Evolutionary conservation across 2,888 invertebrate genomes (phyloP).

Genomic region (Diarsia rubi): DNA sequence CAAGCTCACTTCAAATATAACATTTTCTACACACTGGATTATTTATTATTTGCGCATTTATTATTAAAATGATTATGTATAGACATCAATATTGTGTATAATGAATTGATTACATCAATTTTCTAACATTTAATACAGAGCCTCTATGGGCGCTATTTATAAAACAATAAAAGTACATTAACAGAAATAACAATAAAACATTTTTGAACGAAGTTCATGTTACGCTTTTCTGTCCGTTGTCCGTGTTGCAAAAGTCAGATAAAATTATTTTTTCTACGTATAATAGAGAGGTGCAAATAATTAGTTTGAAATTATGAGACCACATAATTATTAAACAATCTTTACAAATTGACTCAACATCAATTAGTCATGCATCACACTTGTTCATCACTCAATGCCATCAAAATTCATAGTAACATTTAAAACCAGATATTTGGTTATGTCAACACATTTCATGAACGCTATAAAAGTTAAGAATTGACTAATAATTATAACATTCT

Average conservation of each 20-base stretch:
- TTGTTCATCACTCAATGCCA: not conserved
- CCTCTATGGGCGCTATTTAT: constrained; percentile 15
- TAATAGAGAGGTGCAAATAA: constrained; percentile 5
- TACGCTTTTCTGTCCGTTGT: not conserved
- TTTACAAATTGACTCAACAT: not conserved
- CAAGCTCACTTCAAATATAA: constrained; percentile 42
- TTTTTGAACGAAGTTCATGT: not conserved
- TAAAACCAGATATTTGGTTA: not conserved
- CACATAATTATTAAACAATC: not conserved
- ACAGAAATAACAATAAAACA: not conserved
- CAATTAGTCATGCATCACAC: not conserved
- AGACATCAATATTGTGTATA: constrained; percentile 37
- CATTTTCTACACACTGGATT: constrained; percentile 20
- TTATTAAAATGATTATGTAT: constrained; percentile 14
- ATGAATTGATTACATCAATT: constrained; percentile 38
- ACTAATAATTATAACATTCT: not conserved
- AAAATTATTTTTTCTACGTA: not conserved
- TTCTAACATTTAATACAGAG: constrained; percentile 19
- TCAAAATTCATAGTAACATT: not conserved
- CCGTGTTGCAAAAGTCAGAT: constrained; percentile 12
- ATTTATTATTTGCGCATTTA: not conserved
- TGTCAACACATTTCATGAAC: constrained; percentile 2
- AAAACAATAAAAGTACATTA: constrained; percentile 1
- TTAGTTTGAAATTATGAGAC: not conserved
- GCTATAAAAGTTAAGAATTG: not conserved